phyloP scores from a whole-genome alignment of 2,797 vertebrate species.

The Danio choprae region DNA sequence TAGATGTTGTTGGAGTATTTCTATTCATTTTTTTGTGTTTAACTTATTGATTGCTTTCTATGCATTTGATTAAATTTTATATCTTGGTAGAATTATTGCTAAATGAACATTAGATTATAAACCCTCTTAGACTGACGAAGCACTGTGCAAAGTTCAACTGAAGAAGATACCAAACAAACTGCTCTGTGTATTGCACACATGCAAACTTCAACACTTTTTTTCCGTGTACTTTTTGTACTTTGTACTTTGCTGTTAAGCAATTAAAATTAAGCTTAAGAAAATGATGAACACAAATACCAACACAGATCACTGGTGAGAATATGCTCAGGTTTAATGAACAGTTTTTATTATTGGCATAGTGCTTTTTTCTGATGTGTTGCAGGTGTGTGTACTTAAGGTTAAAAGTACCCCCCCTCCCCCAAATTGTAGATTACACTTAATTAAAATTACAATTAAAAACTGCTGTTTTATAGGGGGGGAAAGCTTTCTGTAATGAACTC shows the following conservation, averaged over 20 bases:
- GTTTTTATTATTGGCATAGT: background rate
- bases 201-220: background rate
- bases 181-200: background rate
- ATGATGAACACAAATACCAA: background rate
- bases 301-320: background rate
- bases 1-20: background rate
- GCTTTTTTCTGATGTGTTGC: background rate
- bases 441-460: slow-evolving; percentile 36
- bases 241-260: background rate
- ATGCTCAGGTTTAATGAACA: background rate
- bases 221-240: background rate
- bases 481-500: background rate
- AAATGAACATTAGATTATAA: background rate
- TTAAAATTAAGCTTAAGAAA: slow-evolving; percentile 8
- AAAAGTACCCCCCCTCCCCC: background rate
- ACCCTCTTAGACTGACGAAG: background rate
- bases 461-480: background rate
- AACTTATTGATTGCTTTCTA: background rate
- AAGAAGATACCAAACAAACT: background rate
- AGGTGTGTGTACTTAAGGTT: slow-evolving; percentile 30
- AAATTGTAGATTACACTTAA: slow-evolving; percentile 29
- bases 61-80: background rate
- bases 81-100: slow-evolving; percentile 16
- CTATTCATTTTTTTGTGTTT: background rate
- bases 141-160: background rate